Percentiles rank a stretch among this genome's conserved stretches.
Evolutionary conservation across 2,888 invertebrate genomes (phyloP).

Genomic region (Cetonia aurata): DNA sequence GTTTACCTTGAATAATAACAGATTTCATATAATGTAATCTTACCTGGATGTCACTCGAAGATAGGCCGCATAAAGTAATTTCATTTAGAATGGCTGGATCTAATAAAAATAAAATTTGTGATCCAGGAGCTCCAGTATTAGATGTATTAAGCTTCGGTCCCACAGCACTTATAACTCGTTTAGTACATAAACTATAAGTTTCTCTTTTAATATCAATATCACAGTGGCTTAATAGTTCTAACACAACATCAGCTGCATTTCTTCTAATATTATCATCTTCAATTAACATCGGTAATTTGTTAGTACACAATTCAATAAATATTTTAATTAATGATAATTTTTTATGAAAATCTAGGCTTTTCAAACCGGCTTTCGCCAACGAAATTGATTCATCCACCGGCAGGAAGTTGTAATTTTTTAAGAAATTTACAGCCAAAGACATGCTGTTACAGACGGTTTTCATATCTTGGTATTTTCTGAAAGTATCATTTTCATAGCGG

Average conservation of each 20-base stretch:
- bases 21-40: slow-evolving; percentile 30
- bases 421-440: slow-evolving; percentile 65
- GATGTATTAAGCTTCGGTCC: slow-evolving; percentile 67
- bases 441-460: slow-evolving; percentile 66
- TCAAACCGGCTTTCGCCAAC: slow-evolving; percentile 69
- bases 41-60: slow-evolving; percentile 66
- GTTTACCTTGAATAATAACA: neutral
- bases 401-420: slow-evolving; percentile 62
- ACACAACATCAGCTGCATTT: slow-evolving; percentile 63
- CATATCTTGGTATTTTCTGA: slow-evolving; percentile 66
- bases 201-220: slow-evolving; percentile 69
- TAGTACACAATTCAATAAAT: slow-evolving; percentile 59
- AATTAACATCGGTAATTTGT: slow-evolving; percentile 53
- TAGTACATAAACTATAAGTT: slow-evolving; percentile 71
- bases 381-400: slow-evolving; percentile 63
- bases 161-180: slow-evolving; percentile 70
- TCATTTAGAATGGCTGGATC: slow-evolving; percentile 73
- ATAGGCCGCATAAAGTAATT: slow-evolving; percentile 74
- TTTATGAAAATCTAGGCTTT: slow-evolving; percentile 72
- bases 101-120: slow-evolving; percentile 70
- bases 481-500: slow-evolving; percentile 60
- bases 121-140: slow-evolving; percentile 63
- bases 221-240: slow-evolving; percentile 72
- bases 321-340: slow-evolving; percentile 68
- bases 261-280: slow-evolving; percentile 40